Evolutionary conservation across 1,140 invertebrate species (phyloP).

Genomic region (Drosophila novamexicana): DNA sequence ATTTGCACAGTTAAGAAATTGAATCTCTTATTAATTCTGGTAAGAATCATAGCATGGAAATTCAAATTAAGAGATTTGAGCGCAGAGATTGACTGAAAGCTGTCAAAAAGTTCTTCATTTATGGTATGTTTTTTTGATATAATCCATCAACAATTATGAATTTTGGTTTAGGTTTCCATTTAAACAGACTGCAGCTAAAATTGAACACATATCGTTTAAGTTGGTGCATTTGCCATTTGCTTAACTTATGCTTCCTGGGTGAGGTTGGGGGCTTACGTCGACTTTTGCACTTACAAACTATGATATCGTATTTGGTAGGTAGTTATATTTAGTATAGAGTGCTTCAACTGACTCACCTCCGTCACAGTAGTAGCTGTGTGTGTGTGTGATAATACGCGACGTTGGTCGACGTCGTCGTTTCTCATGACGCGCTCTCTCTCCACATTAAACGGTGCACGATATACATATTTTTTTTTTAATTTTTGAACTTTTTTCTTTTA

Average conservation of each 20-base stretch:
- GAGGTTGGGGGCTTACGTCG: neutral
- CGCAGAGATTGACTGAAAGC: too few species aligned
- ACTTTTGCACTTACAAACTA: slow-evolving; percentile 63
- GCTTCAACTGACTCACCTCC: slow-evolving; percentile 81
- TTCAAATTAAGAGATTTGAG: too few species aligned
- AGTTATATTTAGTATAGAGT: slow-evolving; percentile 76
- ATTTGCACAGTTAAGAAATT: too few species aligned
- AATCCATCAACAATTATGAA: too few species aligned
- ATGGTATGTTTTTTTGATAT: too few species aligned
- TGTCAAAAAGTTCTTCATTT: too few species aligned
- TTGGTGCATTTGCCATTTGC: neutral
- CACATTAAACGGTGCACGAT: slow-evolving; percentile 28
- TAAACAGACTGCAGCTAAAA: neutral
- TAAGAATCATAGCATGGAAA: too few species aligned
- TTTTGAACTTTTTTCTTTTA: neutral
- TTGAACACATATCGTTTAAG: neutral
- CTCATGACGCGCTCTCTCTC: slow-evolving; percentile 16
- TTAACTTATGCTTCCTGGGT: neutral
- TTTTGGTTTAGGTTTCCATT: too few species aligned
- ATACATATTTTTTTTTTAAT: neutral
- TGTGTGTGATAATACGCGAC: slow-evolving; percentile 56
- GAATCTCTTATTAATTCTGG: too few species aligned
- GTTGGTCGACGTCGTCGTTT: slow-evolving; percentile 29
- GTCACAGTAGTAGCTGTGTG: slow-evolving; percentile 68
- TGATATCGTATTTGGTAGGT: slow-evolving; percentile 62